Base-by-base conservation (phyloP, 2,113 vertebrate species). In the Pao palembangensis region DNA sequence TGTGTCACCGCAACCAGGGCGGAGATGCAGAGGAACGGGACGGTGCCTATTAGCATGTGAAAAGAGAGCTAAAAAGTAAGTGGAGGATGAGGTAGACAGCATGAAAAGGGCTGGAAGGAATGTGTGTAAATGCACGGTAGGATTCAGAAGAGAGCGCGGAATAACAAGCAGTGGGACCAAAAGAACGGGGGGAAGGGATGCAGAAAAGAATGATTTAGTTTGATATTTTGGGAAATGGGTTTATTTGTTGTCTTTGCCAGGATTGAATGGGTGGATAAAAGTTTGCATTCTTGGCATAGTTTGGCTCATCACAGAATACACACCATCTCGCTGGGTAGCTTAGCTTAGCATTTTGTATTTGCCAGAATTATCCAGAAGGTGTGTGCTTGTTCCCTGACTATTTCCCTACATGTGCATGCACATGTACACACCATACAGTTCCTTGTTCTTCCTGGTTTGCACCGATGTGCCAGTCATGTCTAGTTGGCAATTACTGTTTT, bases 11-110 rank as follows among this genome's bases (percentile, higher is more conserved):
- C 7, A 21, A 62, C 41, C 2, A 19, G 8, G n/a, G 3, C 17
- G 18, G 19, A 31, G 6, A 58, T 16, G 18, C 21, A 15, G 12
- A 34, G 19, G 38, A 44, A 41, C 38, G 17, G 41, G 28, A 25
- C 23, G 14, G 56, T 48, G 16, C 17, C 47, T 25, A 64, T 60
- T 64, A 59, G 58, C 43, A 72, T 53, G 17, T 51, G 20, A 14
- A 55, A 55, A 17, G 2, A 16, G 23, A 15, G 44, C 47, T 66
- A n/a, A 58, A 50, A 61, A 57, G 55, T 21, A 55, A 55, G 58
- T 1, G 59, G 42, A 66, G 31, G 44, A 57, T 51, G 12, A 60
- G 13, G 50, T 10, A 44, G 54, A 18, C 55, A 51, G 50, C 8
- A 25, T 21, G 1, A 67, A 55, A 52, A 68, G 51, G 19, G 12